These are phyloP conservation scores for Chrysotoxum bicinctum DNA, from an alignment of 2,888 invertebrate genomes.

Conservation along the genomic window DNA sequence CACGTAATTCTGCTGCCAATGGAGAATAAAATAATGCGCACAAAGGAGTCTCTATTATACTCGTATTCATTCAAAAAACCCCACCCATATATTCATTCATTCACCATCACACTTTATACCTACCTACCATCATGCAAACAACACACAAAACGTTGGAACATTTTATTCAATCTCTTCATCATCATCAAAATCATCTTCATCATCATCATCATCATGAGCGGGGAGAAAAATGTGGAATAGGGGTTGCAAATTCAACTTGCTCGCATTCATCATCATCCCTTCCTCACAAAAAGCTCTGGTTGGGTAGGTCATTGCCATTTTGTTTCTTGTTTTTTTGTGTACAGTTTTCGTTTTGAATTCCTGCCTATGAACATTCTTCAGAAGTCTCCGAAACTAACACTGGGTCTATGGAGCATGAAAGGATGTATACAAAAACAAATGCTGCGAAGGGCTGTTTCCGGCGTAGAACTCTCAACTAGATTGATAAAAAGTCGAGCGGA, in stretches of 20 bases:
- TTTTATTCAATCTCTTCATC: slow-evolving; percentile 58
- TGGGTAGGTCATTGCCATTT: slow-evolving; percentile 72
- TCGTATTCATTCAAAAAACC: slow-evolving; percentile 19
- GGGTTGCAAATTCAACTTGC: slow-evolving; percentile 31
- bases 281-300: slow-evolving; percentile 60
- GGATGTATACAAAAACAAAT: not conserved
- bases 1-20: slow-evolving; percentile 57
- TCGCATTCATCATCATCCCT: slow-evolving; percentile 22
- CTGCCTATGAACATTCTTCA: slow-evolving; percentile 4
- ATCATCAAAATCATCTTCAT: not conserved
- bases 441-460: slow-evolving; percentile 15
- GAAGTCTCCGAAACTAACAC: slow-evolving; percentile 53
- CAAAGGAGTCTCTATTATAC: slow-evolving; percentile 62
- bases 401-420: slow-evolving; percentile 64
- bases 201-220: not conserved
- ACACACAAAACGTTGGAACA: slow-evolving; percentile 21
- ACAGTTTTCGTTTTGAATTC: slow-evolving; percentile 3
- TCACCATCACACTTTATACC: not conserved
- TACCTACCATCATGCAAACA: not conserved
- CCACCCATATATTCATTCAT: slow-evolving; percentile 8
- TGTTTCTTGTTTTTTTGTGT: slow-evolving; percentile 3
- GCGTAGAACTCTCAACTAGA: slow-evolving; percentile 12
- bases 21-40: slow-evolving; percentile 67
- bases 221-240: slow-evolving; percentile 38
- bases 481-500: slow-evolving; percentile 23